Evolutionary conservation across 1,140 invertebrate species (phyloP), one percentile per base, ranked within the genome.

Genomic region (Caenorhabditis brenneri): DNA sequence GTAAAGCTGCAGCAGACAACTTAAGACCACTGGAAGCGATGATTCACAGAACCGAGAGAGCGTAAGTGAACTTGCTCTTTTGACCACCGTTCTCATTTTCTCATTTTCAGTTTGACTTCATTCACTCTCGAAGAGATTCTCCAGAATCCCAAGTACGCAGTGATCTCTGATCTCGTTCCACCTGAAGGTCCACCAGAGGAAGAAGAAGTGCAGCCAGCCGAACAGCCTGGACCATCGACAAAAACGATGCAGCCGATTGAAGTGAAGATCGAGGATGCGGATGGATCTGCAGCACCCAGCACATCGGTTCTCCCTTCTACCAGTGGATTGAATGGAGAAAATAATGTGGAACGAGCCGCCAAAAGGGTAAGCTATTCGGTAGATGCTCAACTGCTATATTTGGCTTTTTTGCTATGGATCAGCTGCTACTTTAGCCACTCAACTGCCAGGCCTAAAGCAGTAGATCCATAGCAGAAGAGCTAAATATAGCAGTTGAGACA

Each of bases 351-450:
- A 2, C 42, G 65, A 74, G 65, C 65, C 6, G 65, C 65, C 6
- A 74, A 74, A 42, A 33, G 65, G 33, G 65, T 74, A n/a, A 65
- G 60, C 36, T 36, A n/a, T n/a, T n/a, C n/a, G n/a, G n/a, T n/a
- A n/a, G n/a, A n/a, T n/a, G n/a, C n/a, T n/a, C n/a, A n/a, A n/a
- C n/a, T 42, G 39, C 12, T 42, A 6, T 42, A 6, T 42, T 42
- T 42, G 5, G 39, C 39, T 42, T 42, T 42, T 42, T 12, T 42
- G 12, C 5, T 42, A 6, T 42, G 39, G n/a, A n/a, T n/a, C n/a
- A n/a, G n/a, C n/a, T n/a, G n/a, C n/a, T n/a, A n/a, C n/a, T n/a
- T n/a, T n/a, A n/a, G n/a, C n/a, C n/a, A n/a, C n/a, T n/a, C n/a
- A n/a, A n/a, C n/a, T n/a, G n/a, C n/a, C n/a, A n/a, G n/a, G n/a